These are phyloP conservation scores for Teinopalpus imperialis DNA, from an alignment of 2,888 invertebrate species.

Conservation along the genomic window DNA sequence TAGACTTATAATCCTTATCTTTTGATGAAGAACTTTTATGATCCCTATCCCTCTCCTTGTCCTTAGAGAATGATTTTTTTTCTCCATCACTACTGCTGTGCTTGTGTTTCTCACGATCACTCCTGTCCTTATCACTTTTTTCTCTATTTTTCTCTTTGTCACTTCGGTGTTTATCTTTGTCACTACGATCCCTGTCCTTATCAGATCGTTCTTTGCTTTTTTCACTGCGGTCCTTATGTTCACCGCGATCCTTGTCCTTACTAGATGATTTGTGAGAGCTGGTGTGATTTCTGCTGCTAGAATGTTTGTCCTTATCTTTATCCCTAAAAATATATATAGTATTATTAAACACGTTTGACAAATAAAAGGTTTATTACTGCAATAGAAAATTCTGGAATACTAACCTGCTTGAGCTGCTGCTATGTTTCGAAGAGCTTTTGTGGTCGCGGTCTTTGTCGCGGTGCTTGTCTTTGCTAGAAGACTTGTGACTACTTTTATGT, in stretches of 20 bases:
- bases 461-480: constrained; percentile 86
- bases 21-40: constrained; percentile 57
- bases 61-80: constrained; percentile 47
- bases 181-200: constrained; percentile 46
- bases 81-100: constrained; percentile 43
- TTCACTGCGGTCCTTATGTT: constrained; percentile 54
- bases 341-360: neutral
- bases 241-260: constrained; percentile 69
- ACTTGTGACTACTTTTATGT: constrained; percentile 84
- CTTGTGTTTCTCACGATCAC: constrained; percentile 48
- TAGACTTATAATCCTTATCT: constrained; percentile 76
- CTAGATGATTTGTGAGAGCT: constrained; percentile 79
- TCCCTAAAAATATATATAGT: constrained; percentile 47
- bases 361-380: constrained; percentile 4
- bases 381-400: constrained; percentile 62
- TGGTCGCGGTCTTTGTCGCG: constrained; percentile 85
- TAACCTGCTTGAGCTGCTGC: constrained; percentile 77
- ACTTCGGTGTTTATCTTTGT: constrained; percentile 60
- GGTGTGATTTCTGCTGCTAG: constrained; percentile 78
- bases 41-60: constrained; percentile 50
- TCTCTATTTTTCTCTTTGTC: constrained; percentile 53
- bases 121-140: constrained; percentile 37
- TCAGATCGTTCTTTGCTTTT: constrained; percentile 63
- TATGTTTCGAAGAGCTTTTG: constrained; percentile 77
- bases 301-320: constrained; percentile 80